Percentiles rank a stretch among this genome's conserved stretches.
phyloP scores from a whole-genome alignment of 2,888 invertebrate genomes.

The Candidula unifasciata region DNA sequence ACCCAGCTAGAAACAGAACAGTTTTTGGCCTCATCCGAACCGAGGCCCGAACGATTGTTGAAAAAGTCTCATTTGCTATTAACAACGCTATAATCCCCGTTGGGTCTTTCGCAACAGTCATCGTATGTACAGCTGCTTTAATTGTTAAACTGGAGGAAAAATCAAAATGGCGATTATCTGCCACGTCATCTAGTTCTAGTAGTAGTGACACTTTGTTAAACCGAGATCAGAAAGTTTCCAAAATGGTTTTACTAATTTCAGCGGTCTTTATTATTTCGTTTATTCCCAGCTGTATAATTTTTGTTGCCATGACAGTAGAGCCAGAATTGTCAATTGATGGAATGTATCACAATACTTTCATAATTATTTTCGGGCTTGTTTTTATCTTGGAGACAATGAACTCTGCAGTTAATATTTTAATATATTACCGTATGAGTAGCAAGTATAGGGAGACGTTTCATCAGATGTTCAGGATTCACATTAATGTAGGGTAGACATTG shows the following conservation, averaged over 20 bases:
- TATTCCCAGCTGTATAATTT: neutral
- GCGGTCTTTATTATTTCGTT: neutral
- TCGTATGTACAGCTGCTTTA: neutral
- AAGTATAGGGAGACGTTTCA: neutral
- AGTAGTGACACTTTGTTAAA: neutral
- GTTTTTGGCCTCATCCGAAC: neutral
- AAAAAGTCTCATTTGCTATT: neutral
- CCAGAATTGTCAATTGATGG: neutral
- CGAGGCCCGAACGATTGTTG: neutral
- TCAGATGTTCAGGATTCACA: neutral
- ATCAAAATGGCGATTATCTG: neutral
- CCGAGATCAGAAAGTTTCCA: slow-evolving; percentile 13
- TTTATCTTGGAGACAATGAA: neutral
- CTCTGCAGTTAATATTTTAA: slow-evolving; percentile 14
- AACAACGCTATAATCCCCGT: slow-evolving; percentile 7
- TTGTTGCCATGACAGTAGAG: neutral
- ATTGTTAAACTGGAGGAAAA: neutral
- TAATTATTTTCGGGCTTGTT: neutral
- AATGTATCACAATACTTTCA: neutral
- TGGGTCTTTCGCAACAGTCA: neutral
- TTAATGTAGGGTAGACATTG: too few species aligned
- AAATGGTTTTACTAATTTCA: slow-evolving; percentile 15
- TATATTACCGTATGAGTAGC: slow-evolving; percentile 9
- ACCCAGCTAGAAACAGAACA: slow-evolving; percentile 1
- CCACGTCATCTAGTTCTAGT: neutral